Evolutionary conservation across 2,797 vertebrate genomes (phyloP).

Genomic region (Rhynchonycteris naso): DNA sequence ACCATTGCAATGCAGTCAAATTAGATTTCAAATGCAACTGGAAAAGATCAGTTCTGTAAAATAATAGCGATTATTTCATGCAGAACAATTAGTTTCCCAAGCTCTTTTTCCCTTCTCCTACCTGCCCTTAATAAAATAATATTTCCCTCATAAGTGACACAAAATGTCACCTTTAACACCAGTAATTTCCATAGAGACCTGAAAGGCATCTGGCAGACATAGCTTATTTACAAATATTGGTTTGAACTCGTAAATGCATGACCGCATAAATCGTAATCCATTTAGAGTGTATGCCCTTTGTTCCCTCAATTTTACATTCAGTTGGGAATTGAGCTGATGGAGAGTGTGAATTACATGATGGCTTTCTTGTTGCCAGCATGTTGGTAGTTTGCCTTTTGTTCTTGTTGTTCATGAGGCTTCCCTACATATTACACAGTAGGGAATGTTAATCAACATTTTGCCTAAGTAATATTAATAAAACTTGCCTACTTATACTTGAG

Average conservation of each 20-base stretch:
- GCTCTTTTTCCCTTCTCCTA: not conserved
- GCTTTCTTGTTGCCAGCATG: slow-evolving; percentile 49
- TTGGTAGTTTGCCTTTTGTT: slow-evolving; percentile 65
- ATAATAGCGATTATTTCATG: slow-evolving; percentile 84
- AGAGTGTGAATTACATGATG: slow-evolving; percentile 31
- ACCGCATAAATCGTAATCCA: slow-evolving; percentile 73
- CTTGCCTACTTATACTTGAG: slow-evolving; percentile 46
- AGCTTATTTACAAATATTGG: slow-evolving; percentile 78
- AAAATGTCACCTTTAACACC: slow-evolving; percentile 37
- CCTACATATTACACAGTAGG: slow-evolving; percentile 36
- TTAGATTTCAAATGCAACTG: slow-evolving; percentile 83
- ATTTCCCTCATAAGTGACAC: slow-evolving; percentile 70
- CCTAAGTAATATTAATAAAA: slow-evolving; percentile 67
- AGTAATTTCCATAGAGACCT: slow-evolving; percentile 33
- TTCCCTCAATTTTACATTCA: slow-evolving; percentile 33
- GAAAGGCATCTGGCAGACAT: slow-evolving; percentile 60
- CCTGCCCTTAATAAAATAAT: slow-evolving; percentile 75
- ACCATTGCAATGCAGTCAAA: slow-evolving; percentile 86
- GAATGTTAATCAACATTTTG: slow-evolving; percentile 56
- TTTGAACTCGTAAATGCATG: slow-evolving; percentile 75
- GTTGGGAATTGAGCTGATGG: slow-evolving; percentile 36
- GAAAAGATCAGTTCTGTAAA: slow-evolving; percentile 81
- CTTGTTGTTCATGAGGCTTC: slow-evolving; percentile 55
- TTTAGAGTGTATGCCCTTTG: slow-evolving; percentile 55
- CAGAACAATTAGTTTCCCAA: slow-evolving; percentile 68